phyloP scores from a whole-genome alignment of 2,797 vertebrate species.

The Manis crassicaudata region DNA sequence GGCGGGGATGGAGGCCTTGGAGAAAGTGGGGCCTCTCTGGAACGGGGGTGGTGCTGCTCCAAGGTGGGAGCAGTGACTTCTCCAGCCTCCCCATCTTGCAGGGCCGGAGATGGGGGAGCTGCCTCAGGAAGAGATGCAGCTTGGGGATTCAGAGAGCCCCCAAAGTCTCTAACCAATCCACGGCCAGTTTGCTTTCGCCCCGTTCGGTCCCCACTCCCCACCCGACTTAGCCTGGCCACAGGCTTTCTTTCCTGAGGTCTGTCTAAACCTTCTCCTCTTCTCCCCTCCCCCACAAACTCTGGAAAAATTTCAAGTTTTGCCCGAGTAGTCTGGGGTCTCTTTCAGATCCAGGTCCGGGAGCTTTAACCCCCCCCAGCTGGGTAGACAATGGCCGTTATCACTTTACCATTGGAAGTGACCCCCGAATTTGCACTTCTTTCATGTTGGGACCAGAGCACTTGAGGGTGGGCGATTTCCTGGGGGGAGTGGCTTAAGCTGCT shows the following conservation, averaged over 20 bases:
- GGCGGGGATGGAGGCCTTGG: slow-evolving; percentile 20
- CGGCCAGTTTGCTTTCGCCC: neutral
- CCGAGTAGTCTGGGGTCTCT: slow-evolving; percentile 46
- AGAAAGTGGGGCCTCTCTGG: slow-evolving; percentile 31
- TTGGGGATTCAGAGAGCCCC: neutral
- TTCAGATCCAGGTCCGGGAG: slow-evolving; percentile 70
- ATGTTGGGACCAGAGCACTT: slow-evolving; percentile 85
- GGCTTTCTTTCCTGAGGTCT: neutral
- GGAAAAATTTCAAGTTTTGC: slow-evolving; percentile 70
- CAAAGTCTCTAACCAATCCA: neutral
- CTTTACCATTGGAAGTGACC: slow-evolving; percentile 96
- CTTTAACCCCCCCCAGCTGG: slow-evolving; percentile 84
- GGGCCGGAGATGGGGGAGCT: neutral
- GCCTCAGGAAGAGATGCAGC: neutral
- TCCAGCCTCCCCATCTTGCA: neutral
- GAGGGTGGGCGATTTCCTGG: slow-evolving; percentile 95
- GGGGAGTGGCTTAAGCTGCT: slow-evolving; percentile 78
- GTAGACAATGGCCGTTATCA: slow-evolving; percentile 89
- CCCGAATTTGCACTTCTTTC: slow-evolving; percentile 87
- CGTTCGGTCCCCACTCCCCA: neutral
- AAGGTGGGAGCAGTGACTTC: neutral
- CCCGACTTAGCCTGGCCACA: neutral
- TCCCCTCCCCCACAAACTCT: slow-evolving; percentile 52
- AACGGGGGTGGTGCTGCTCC: neutral
- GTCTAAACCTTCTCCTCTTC: neutral